Evolutionary conservation across 2,113 vertebrate species (phyloP).

Genomic region (Pseudolaguvia tuberculata): DNA sequence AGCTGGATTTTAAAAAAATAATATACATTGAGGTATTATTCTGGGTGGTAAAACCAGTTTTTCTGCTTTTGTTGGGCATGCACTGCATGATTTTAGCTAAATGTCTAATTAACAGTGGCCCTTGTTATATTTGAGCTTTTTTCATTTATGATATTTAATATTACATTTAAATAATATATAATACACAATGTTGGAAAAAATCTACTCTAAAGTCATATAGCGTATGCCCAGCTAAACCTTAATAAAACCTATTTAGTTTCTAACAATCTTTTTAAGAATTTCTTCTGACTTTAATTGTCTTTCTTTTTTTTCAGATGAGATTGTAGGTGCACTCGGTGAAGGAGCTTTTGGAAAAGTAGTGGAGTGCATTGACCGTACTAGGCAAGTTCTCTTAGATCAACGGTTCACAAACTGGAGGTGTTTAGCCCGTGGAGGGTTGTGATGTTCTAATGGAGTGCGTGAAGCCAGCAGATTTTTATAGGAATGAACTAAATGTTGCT

Average conservation of each 20-base stretch:
- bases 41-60: constrained; percentile 21
- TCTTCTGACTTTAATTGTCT: constrained; percentile 42
- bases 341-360: constrained; percentile 98
- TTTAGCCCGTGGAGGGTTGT: too few species aligned
- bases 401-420: too few species aligned
- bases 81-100: background rate
- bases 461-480: too few species aligned
- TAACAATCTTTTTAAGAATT: constrained; percentile 12
- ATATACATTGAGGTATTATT: background rate
- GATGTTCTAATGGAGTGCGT: too few species aligned
- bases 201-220: background rate
- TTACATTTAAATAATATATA: too few species aligned
- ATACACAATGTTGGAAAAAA: too few species aligned
- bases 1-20: constrained; percentile 25
- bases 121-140: too few species aligned
- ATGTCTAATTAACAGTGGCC: too few species aligned
- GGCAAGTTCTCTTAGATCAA: constrained; percentile 55
- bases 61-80: background rate
- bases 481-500: too few species aligned
- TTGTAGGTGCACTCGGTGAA: constrained; percentile 92
- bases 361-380: constrained; percentile 87
- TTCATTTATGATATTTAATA: too few species aligned
- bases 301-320: constrained; percentile 77
- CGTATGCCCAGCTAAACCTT: constrained; percentile 6
- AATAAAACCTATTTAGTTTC: background rate